Conservation (phyloP, 2,888 invertebrate genomes). For the Rhagonycha lutea region DNA sequence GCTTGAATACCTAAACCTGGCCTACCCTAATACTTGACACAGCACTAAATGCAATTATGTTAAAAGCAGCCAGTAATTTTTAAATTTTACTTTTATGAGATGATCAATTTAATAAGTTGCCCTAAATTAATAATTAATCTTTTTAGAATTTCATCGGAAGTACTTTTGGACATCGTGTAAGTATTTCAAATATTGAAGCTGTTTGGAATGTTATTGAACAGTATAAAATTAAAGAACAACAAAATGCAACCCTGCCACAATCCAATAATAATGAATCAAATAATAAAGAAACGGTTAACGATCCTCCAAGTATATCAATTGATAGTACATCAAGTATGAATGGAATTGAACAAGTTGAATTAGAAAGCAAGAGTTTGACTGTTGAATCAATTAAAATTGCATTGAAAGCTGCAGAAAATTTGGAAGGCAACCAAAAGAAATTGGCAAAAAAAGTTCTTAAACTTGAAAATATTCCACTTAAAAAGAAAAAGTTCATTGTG, state of each 20-base stretch:
- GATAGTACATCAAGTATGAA: not conserved
- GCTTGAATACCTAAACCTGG: too few relatives aligned
- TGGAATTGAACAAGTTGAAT: not conserved
- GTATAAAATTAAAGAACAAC: conserved; percentile 36
- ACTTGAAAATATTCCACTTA: conserved; percentile 18
- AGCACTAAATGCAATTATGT: too few relatives aligned
- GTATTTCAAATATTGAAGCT: conserved; percentile 63
- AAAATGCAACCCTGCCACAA: not conserved
- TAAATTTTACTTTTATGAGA: too few relatives aligned
- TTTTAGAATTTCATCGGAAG: conserved; percentile 70
- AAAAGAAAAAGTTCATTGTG: conserved; percentile 24
- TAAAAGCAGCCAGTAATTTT: too few relatives aligned
- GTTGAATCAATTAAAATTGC: not conserved
- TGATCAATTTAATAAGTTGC: not conserved
- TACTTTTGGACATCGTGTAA: conserved; percentile 61
- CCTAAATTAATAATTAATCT: conserved; percentile 6
- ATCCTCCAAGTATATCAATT: not conserved
- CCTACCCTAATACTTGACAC: too few relatives aligned
- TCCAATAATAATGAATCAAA: not conserved
- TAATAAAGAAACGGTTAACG: not conserved
- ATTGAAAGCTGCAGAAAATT: not conserved
- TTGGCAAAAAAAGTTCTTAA: not conserved
- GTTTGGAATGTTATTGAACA: conserved; percentile 65
- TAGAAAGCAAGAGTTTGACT: not conserved
- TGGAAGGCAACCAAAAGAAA: not conserved